Base-by-base conservation (phyloP, 2,113 vertebrate species). In the Natator depressus region DNA sequence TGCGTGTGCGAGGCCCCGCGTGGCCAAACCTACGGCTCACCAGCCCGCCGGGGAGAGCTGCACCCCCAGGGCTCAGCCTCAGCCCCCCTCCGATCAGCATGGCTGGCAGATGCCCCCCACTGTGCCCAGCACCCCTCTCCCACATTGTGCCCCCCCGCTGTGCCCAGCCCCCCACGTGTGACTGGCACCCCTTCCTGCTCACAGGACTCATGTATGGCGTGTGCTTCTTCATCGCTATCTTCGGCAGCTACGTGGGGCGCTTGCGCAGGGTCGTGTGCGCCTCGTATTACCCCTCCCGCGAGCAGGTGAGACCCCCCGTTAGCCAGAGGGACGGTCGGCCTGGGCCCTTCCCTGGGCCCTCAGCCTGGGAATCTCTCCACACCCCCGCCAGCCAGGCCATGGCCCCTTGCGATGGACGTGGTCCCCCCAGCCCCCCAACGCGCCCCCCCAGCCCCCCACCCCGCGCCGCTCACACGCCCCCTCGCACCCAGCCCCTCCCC, bases 191-290 rank as follows among this genome's bases (percentile, higher is more conserved):
- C 78, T 25, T 38, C 24, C 47, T 57, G 24, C 49, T 35, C 13
- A 47, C 97, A 99, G 99, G 99, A 0, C 11, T 98, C 95, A 97
- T 99, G 84, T 97, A 99, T 0, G 99, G 99, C 38, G 10, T 98
- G 35, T 97, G 98, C 82, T 96, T 99, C 89, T 98, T 99, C 42
- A 69, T 98, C 3, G 94, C 98, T 5, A 1, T 99, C 87, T 97
- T 94, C 0, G 98, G 99, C 49, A 97, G 89, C 69, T 98, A 99
- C 1, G 6, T 98, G 50, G 98, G 97, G 24, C 98, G 99, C 13
- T 97, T 99, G 84, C 96, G 98, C 88, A 96, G 98, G 24, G 81
- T 97, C 8, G 92, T 99, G 57, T 99, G 99, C 6, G 98, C 99
- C 0, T 91, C 84, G 2, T 99, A 98, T 94, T 98, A 99, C 42